These are phyloP conservation scores for Drosophila suboccidentalis DNA, from an alignment of 2,888 invertebrate genomes.

Conservation along the genomic window DNA sequence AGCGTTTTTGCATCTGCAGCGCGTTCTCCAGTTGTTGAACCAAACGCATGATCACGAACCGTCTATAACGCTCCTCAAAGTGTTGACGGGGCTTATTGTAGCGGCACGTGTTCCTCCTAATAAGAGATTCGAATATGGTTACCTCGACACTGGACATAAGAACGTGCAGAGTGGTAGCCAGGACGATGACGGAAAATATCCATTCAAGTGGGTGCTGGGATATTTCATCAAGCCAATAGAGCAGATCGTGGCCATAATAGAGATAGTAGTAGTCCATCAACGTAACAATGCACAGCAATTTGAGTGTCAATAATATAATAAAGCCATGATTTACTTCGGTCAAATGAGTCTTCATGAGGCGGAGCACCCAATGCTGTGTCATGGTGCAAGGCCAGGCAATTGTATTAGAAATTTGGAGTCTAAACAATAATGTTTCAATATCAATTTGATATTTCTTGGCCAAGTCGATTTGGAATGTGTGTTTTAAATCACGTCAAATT, in stretches of 20 bases:
- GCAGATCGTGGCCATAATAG: slow-evolving; percentile 47
- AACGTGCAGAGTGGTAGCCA: slow-evolving; percentile 34
- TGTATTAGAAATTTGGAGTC: slow-evolving; percentile 51
- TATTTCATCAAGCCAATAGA: slow-evolving; percentile 54
- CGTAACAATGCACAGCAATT: slow-evolving; percentile 36
- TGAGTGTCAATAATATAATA: slow-evolving; percentile 35
- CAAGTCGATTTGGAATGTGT: slow-evolving; percentile 1
- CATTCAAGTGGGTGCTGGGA: slow-evolving; percentile 27
- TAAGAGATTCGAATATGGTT: slow-evolving; percentile 24
- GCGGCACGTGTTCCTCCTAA: slow-evolving; percentile 34
- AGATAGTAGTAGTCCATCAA: slow-evolving; percentile 51
- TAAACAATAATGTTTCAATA: slow-evolving; percentile 18
- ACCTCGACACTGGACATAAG: slow-evolving; percentile 45
- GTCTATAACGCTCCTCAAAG: slow-evolving; percentile 56
- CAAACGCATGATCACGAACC: slow-evolving; percentile 63
- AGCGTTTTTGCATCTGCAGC: slow-evolving; percentile 36
- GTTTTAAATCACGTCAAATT: background rate
- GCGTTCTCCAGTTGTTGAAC: slow-evolving; percentile 61
- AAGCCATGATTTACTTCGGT: slow-evolving; percentile 32
- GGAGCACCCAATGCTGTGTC: slow-evolving; percentile 27
- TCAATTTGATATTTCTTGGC: slow-evolving; percentile 12
- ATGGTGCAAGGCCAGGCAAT: slow-evolving; percentile 28
- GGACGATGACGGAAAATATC: slow-evolving; percentile 37
- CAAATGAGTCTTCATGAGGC: slow-evolving; percentile 19
- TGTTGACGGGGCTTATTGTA: slow-evolving; percentile 38